Percentiles rank a stretch among this genome's conserved stretches.
Conservation (phyloP, 2,113 vertebrate genomes). For the Panthera uncia region DNA sequence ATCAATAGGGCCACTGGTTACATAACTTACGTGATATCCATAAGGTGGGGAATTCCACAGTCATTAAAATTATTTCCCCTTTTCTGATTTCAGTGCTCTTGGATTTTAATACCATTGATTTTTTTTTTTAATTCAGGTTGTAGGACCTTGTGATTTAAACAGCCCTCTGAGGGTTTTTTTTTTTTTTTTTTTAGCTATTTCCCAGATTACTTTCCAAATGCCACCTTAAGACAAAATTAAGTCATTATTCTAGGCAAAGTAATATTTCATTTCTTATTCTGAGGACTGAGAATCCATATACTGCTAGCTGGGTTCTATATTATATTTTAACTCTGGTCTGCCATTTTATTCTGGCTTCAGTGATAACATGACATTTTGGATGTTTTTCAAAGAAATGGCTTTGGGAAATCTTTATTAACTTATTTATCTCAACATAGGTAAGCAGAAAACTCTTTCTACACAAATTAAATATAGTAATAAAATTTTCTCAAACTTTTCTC, state of each 20-base stretch:
- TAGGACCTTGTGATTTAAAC: neutral
- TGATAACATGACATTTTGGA: neutral
- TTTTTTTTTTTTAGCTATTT: neutral
- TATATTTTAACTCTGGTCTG: neutral
- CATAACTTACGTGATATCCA: neutral
- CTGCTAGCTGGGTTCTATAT: neutral
- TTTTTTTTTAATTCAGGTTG: neutral
- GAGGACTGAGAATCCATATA: neutral
- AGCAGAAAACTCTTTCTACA: neutral
- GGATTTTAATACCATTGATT: neutral
- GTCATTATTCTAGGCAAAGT: neutral
- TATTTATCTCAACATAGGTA: neutral
- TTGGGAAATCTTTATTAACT: neutral
- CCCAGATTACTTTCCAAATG: neutral
- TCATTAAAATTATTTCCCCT: neutral
- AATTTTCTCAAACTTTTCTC: neutral
- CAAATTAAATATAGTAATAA: neutral
- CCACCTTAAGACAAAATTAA: neutral
- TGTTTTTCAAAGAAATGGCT: neutral
- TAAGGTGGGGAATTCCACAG: neutral
- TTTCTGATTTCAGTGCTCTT: neutral
- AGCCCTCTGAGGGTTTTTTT: neutral
- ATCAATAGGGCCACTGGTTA: neutral
- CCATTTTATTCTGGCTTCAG: neutral
- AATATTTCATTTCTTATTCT: neutral